phyloP scores from a whole-genome alignment of 1,140 invertebrate genomes.

The Drosophila azteca region DNA sequence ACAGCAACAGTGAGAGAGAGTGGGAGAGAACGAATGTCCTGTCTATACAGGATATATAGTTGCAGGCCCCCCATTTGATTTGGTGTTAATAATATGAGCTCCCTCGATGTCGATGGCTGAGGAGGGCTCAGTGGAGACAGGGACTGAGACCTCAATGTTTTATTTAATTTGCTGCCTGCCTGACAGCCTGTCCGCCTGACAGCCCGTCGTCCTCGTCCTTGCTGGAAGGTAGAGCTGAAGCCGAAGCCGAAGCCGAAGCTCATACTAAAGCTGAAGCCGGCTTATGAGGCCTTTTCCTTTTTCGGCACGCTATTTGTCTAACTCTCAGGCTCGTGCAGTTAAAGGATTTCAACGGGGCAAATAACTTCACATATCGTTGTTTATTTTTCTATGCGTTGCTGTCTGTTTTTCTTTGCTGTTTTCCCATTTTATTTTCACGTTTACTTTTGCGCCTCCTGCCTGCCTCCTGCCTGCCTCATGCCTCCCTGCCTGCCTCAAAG shows the following conservation, averaged over 20 bases:
- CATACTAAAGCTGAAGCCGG: conserved; percentile 6
- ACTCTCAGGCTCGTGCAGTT: conserved; percentile 75
- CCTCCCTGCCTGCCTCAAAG: conserved; percentile 29
- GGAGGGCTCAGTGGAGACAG: conserved; percentile 34
- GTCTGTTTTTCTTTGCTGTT: conserved; percentile 67
- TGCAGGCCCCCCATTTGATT: conserved; percentile 50
- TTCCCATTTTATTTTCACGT: conserved; percentile 63
- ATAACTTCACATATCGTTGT: conserved; percentile 72
- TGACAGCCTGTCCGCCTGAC: conserved; percentile 26
- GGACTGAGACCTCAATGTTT: conserved; percentile 49
- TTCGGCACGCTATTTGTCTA: conserved; percentile 67
- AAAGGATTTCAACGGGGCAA: conserved; percentile 70
- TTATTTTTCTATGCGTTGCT: conserved; percentile 73
- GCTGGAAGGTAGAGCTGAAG: neutral
- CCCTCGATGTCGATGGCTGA: too few relatives aligned
- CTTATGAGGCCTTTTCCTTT: conserved; percentile 58
- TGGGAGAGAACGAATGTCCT: too few relatives aligned
- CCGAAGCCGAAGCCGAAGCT: neutral
- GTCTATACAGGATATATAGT: too few relatives aligned
- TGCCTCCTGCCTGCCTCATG: conserved; percentile 14
- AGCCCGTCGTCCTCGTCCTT: conserved; percentile 24
- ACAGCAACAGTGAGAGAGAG: neutral
- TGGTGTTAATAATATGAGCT: conserved; percentile 77
- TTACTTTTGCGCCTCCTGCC: conserved; percentile 42
- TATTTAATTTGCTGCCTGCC: conserved; percentile 75